A percentile compares a stretch with the other conserved stretches of the same genome.
These are phyloP conservation scores for Trinorchestia longiramus DNA, from an alignment of 1,140 invertebrate genomes.

Conservation along the genomic window DNA sequence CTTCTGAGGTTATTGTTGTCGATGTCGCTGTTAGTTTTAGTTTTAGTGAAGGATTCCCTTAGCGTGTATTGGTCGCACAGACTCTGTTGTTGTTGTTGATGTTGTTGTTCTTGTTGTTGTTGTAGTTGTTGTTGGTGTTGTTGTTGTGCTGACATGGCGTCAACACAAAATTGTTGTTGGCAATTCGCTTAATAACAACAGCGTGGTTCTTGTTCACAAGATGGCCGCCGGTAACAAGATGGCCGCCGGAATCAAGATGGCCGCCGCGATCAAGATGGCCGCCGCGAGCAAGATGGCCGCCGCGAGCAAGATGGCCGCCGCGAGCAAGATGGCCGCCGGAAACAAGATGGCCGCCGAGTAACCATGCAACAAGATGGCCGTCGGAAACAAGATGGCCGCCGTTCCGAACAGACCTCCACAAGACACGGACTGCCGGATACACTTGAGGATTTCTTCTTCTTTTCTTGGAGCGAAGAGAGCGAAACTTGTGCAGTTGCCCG, in stretches of 20 bases:
- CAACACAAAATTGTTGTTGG: conserved; percentile 29
- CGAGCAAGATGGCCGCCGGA: background rate
- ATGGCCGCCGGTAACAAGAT: background rate
- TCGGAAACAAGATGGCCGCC: no score
- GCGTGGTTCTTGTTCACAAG: background rate
- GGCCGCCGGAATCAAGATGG: background rate
- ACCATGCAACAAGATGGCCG: no score
- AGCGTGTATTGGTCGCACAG: background rate
- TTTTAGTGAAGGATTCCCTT: background rate
- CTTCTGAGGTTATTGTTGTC: conserved; percentile 2
- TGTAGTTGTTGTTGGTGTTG: background rate
- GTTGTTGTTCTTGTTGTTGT: conserved; percentile 19
- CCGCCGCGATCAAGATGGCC: background rate
- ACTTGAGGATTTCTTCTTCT: background rate
- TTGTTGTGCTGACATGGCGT: conserved; percentile 2
- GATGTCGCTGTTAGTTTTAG: conserved; percentile 47
- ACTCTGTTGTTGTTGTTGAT: conserved; percentile 30
- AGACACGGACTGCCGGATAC: no score
- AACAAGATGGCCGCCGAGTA: background rate
- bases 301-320: no score
- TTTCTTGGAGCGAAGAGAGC: background rate
- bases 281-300: no score
- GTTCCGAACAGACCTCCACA: no score
- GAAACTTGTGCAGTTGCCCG: background rate
- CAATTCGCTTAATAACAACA: background rate